Conservation (phyloP, 1,140 invertebrate genomes). For the Pogonus chalceus region DNA sequence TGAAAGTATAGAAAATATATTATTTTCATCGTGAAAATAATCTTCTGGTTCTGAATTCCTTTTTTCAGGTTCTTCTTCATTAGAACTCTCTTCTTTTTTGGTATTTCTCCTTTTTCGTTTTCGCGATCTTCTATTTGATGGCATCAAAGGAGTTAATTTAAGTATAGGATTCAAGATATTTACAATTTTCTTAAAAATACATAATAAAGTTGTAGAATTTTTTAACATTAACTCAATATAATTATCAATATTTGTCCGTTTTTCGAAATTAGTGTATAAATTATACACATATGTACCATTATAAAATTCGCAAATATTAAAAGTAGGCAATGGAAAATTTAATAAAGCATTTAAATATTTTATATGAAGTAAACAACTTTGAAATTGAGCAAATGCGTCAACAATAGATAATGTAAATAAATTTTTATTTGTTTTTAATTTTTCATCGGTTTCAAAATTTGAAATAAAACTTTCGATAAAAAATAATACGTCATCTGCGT, state of each 20-base stretch:
- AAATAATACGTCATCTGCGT: constrained; percentile 41
- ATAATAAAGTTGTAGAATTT: constrained; percentile 32
- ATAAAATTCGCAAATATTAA: constrained; percentile 45
- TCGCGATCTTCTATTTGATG: constrained; percentile 11
- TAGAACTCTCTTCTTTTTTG: constrained; percentile 3
- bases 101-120: constrained; percentile 14
- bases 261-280: constrained; percentile 47
- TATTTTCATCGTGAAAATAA: constrained; percentile 20
- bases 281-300: constrained; percentile 69
- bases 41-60: constrained; percentile 7
- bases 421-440: constrained; percentile 46
- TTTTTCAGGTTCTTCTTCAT: constrained; percentile 9
- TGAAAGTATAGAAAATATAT: constrained; percentile 21
- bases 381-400: constrained; percentile 62
- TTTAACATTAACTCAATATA: constrained; percentile 40
- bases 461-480: constrained; percentile 46
- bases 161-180: neutral
- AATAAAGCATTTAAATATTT: constrained; percentile 55
- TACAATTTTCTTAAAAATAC: constrained; percentile 5
- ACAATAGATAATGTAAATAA: constrained; percentile 48
- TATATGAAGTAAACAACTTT: constrained; percentile 50
- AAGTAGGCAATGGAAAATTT: constrained; percentile 41
- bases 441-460: constrained; percentile 51
- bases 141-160: constrained; percentile 1
- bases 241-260: constrained; percentile 33